These are phyloP conservation scores for Sparus aurata DNA, from an alignment of 2,797 vertebrate species.

Conservation along the genomic window DNA sequence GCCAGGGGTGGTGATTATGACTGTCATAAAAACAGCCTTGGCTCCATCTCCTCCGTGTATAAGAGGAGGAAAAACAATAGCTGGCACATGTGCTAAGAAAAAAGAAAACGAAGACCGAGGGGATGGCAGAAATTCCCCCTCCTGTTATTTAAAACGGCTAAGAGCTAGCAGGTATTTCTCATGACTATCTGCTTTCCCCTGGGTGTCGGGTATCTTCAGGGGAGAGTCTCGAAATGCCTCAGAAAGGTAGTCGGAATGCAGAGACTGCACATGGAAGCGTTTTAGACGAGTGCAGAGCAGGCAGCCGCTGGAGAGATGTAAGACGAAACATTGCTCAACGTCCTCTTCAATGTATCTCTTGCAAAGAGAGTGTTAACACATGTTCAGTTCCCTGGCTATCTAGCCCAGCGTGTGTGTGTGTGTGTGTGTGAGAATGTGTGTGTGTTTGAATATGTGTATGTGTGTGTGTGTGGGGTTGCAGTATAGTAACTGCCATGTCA, in stretches of 20 bases:
- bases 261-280: slow-evolving; percentile 79
- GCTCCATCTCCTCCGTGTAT: slow-evolving; percentile 50
- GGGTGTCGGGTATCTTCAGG: slow-evolving; percentile 76
- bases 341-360: slow-evolving; percentile 80
- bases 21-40: slow-evolving; percentile 69
- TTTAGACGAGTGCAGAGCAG: slow-evolving; percentile 71
- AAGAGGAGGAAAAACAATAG: slow-evolving; percentile 67
- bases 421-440: slow-evolving; percentile 25
- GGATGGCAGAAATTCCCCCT: slow-evolving; percentile 72
- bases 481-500: slow-evolving; percentile 72
- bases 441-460: slow-evolving; percentile 20
- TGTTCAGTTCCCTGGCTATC: slow-evolving; percentile 70
- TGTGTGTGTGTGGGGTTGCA: slow-evolving; percentile 35
- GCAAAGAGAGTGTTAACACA: slow-evolving; percentile 80
- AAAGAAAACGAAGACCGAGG: slow-evolving; percentile 20
- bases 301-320: slow-evolving; percentile 66
- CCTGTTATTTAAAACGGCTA: slow-evolving; percentile 75
- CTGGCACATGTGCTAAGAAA: slow-evolving; percentile 52
- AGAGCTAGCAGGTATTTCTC: slow-evolving; percentile 82
- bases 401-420: slow-evolving; percentile 22
- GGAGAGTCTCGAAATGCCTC: slow-evolving; percentile 70
- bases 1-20: slow-evolving; percentile 65
- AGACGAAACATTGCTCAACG: slow-evolving; percentile 79
- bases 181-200: slow-evolving; percentile 82
- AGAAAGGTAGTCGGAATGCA: slow-evolving; percentile 72